These are phyloP conservation scores for Pholis gunnellus DNA, from an alignment of 2,113 vertebrate species.

Conservation along the genomic window DNA sequence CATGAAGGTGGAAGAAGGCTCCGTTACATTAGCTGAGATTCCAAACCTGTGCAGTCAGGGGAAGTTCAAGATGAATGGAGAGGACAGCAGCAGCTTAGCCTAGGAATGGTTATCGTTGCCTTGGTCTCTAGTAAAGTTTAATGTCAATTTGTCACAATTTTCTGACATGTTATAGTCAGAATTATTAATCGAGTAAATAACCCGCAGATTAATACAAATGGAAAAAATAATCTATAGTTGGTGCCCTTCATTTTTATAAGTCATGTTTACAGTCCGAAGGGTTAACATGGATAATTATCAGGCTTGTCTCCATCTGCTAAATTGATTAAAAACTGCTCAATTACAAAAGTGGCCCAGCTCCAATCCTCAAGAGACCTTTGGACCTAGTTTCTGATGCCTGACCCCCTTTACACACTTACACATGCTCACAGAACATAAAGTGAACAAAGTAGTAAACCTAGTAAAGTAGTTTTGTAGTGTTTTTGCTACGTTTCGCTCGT, in stretches of 20 bases:
- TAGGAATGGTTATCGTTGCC: neutral
- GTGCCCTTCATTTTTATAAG: neutral
- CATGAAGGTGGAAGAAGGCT: conserved; percentile 1
- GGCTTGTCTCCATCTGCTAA: conserved; percentile 37
- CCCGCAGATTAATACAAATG: neutral
- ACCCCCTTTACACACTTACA: conserved; percentile 38
- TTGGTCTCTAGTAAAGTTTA: neutral
- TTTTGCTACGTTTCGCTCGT: neutral
- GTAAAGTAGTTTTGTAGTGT: neutral
- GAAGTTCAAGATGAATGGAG: conserved; percentile 30
- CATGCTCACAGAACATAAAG: neutral
- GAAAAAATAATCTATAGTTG: neutral
- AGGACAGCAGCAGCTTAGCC: neutral
- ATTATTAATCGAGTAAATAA: neutral
- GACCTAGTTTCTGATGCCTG: conserved; percentile 60
- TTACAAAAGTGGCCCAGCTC: conserved; percentile 61
- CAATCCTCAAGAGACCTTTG: conserved; percentile 44
- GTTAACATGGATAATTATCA: conserved; percentile 55
- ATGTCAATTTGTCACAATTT: neutral
- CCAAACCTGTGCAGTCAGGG: conserved; percentile 25
- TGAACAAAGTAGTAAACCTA: neutral
- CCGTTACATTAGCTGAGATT: conserved; percentile 20
- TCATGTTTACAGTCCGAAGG: conserved; percentile 10
- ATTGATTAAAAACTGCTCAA: conserved; percentile 56
- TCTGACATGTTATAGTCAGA: neutral